Conservation (phyloP, 2,888 invertebrate species). For the Argyresthia albistria region DNA sequence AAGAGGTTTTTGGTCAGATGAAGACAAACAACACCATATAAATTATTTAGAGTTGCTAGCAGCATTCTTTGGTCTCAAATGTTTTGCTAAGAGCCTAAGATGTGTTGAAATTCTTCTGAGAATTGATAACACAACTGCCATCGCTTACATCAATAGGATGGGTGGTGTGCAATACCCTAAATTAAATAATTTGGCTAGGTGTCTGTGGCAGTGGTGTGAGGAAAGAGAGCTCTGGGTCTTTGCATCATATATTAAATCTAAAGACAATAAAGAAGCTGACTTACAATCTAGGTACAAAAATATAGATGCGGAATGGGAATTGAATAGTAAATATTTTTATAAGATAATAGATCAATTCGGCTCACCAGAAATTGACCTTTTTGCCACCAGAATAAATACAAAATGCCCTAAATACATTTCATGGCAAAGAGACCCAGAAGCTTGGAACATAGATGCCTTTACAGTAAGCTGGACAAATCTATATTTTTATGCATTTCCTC, state of each 20-base stretch:
- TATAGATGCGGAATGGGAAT: conserved; percentile 2
- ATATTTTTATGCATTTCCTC: conserved; percentile 12
- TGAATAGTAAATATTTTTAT: not conserved
- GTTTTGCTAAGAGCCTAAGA: not conserved
- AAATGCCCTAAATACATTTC: not conserved
- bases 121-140: conserved; percentile 5
- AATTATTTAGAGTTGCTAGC: conserved; percentile 4
- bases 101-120: not conserved
- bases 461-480: not conserved
- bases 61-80: conserved; percentile 4
- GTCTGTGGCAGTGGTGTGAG: conserved; percentile 7
- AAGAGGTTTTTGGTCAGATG: not conserved
- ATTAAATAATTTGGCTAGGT: not conserved
- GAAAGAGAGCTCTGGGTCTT: not conserved
- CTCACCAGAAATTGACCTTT: not conserved
- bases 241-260: conserved; percentile 4
- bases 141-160: conserved; percentile 2
- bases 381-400: not conserved
- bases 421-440: not conserved
- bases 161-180: conserved; percentile 4
- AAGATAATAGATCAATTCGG: not conserved
- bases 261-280: conserved; percentile 3
- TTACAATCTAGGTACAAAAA: not conserved
- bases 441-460: not conserved
- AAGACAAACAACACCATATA: conserved; percentile 1